Conservation (phyloP, 2,113 vertebrate genomes). For the Apaloderma vittatum region DNA sequence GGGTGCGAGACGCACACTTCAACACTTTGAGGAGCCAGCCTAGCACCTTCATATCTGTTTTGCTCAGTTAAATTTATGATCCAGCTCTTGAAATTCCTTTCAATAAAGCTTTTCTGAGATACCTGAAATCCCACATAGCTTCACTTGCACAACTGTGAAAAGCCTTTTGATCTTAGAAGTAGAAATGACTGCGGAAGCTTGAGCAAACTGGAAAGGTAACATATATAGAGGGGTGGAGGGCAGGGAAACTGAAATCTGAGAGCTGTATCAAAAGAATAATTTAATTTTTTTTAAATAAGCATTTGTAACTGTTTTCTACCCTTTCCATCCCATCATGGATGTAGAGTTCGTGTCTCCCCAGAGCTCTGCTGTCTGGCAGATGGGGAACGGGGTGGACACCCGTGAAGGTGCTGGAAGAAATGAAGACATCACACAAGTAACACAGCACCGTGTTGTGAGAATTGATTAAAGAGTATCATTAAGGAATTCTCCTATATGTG, state of each 20-base stretch:
- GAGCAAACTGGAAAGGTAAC: background rate
- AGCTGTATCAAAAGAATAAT: background rate
- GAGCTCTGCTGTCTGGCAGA: background rate
- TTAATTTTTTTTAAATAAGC: background rate
- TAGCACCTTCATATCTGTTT: background rate
- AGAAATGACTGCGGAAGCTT: background rate
- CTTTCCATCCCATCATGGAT: background rate
- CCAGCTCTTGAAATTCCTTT: background rate
- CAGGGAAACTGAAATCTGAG: background rate
- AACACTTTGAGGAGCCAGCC: background rate
- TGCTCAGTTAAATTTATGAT: background rate
- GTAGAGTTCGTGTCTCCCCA: background rate
- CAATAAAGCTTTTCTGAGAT: background rate
- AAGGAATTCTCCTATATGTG: background rate
- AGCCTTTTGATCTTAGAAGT: background rate
- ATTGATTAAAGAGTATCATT: background rate
- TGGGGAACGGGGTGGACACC: rapidly evolving
- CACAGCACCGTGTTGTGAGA: background rate
- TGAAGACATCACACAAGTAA: background rate
- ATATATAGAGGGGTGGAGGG: rapidly evolving
- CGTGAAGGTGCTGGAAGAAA: background rate
- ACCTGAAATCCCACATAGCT: background rate
- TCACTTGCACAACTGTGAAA: background rate
- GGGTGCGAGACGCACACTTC: background rate
- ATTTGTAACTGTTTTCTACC: background rate